Evolutionary conservation across 2,888 invertebrate species (phyloP).

Genomic region (Bruchidius siliquastri): DNA sequence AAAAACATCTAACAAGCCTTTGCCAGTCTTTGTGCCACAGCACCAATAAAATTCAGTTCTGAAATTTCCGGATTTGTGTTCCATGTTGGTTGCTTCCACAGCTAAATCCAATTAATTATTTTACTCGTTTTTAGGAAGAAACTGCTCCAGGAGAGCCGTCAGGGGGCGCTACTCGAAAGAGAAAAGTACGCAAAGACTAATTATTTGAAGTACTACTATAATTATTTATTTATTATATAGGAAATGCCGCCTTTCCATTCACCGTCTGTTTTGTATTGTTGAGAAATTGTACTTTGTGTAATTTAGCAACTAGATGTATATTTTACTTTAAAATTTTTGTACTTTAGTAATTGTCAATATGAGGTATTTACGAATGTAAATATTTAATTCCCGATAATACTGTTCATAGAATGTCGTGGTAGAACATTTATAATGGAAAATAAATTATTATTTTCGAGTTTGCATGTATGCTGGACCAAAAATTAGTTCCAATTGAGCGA

Average conservation of each 20-base stretch:
- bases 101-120: no score
- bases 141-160: slow-evolving; percentile 18
- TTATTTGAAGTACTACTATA: not conserved
- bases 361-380: not conserved
- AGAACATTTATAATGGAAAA: not conserved
- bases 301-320: not conserved
- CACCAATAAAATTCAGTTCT: not conserved
- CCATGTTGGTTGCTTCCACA: not conserved
- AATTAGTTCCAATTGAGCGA: not conserved
- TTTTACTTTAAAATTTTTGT: not conserved
- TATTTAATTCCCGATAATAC: not conserved
- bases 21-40: slow-evolving; percentile 2
- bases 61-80: no score
- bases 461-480: not conserved
- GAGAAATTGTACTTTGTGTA: not conserved
- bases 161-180: slow-evolving; percentile 39
- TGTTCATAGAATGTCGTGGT: not conserved
- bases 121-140: slow-evolving; percentile 8
- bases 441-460: not conserved
- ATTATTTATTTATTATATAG: not conserved
- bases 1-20: no score
- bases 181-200: slow-evolving; percentile 43
- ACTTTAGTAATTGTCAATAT: not conserved
- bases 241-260: not conserved
- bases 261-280: not conserved